phyloP scores from a whole-genome alignment of 2,113 vertebrate species.

The Eurystomus gularis region DNA sequence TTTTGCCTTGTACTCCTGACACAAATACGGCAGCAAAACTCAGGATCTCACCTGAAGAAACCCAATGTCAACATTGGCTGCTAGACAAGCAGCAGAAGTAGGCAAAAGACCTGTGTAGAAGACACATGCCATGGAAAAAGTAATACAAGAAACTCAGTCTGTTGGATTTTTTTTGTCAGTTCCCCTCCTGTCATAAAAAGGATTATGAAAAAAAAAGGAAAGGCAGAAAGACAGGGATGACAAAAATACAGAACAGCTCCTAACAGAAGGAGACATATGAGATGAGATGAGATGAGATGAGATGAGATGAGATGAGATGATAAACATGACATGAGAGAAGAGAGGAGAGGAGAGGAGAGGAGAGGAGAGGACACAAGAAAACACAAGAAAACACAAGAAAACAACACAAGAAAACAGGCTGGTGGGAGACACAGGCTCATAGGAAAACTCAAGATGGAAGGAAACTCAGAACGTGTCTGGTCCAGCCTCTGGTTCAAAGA shows the following conservation, averaged over 20 bases:
- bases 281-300: no score
- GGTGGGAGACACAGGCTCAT: neutral
- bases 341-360: no score
- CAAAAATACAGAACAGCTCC: neutral
- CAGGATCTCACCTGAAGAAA: neutral
- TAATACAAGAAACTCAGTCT: neutral
- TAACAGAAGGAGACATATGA: neutral
- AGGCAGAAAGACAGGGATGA: neutral
- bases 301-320: no score
- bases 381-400: no score
- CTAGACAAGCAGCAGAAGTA: neutral
- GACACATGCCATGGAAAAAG: neutral
- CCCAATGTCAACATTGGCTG: fast-evolving
- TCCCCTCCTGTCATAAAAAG: neutral
- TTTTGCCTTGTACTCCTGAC: neutral
- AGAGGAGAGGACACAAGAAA: no score
- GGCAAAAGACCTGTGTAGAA: neutral
- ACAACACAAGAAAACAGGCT: neutral
- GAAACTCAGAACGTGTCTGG: neutral
- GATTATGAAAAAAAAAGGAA: neutral
- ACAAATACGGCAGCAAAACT: neutral
- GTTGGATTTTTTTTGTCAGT: neutral
- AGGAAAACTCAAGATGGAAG: neutral
- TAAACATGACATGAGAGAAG: no score
- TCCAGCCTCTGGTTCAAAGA: neutral